Conservation (phyloP, 2,888 invertebrate genomes). For the Strigamia transsilvanica region DNA sequence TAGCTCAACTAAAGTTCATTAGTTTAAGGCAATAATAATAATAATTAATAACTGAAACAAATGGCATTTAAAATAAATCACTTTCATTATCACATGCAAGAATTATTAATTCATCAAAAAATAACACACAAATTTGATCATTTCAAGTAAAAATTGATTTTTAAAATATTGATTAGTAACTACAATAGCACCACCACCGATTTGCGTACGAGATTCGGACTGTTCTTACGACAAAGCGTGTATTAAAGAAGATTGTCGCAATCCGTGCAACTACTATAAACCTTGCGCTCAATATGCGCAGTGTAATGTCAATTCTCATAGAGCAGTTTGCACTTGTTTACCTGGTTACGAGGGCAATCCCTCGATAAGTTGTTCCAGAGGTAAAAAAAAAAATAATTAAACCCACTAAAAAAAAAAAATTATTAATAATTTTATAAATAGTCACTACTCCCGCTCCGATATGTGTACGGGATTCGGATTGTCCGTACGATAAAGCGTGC, state of each 20-base stretch:
- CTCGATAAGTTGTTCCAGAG: conserved; percentile 71
- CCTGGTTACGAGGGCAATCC: conserved; percentile 87
- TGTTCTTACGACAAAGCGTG: conserved; percentile 66
- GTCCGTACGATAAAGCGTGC: conserved; percentile 54
- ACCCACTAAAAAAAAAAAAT: neutral
- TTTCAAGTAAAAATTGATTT: too few species aligned
- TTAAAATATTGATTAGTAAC: conserved; percentile 11
- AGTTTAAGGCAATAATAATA: neutral
- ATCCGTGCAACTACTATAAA: conserved; percentile 77
- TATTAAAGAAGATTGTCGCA: conserved; percentile 80
- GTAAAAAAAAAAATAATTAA: conserved; percentile 14
- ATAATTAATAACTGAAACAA: neutral
- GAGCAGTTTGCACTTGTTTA: conserved; percentile 85
- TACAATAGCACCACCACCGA: conserved; percentile 11
- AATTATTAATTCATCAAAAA: neutral
- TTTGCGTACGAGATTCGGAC: conserved; percentile 54
- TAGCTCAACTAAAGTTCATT: neutral
- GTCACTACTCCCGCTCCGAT: conserved; percentile 51
- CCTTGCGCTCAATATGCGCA: conserved; percentile 82
- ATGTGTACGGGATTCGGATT: conserved; percentile 55
- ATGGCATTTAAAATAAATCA: neutral
- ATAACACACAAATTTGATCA: neutral
- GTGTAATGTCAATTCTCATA: conserved; percentile 81
- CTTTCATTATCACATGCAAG: neutral
- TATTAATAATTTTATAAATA: neutral